Conservation (phyloP, 2,888 invertebrate species). For the Dilophus febrilis region DNA sequence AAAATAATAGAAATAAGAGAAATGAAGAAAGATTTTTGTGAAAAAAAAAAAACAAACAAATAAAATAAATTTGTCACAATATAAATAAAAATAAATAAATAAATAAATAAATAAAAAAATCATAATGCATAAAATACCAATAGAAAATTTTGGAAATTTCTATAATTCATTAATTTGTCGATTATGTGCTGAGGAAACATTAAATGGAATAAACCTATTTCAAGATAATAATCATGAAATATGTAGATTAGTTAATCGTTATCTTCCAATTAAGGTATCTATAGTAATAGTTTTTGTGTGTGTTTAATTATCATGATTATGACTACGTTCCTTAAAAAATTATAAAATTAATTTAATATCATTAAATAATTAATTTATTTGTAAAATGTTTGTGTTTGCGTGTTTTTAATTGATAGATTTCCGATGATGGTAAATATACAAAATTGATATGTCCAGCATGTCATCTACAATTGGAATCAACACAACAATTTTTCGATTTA, state of each 20-base stretch:
- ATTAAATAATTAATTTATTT: background rate
- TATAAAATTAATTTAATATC: background rate
- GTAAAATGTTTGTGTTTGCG: background rate
- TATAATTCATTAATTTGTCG: constrained; percentile 56
- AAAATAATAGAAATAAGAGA: too few species aligned
- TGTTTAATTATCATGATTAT: constrained; percentile 13
- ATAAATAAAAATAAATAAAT: too few species aligned
- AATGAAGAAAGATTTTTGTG: too few species aligned
- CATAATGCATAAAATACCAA: too few species aligned
- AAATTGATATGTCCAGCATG: constrained; percentile 60
- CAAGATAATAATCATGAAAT: constrained; percentile 39
- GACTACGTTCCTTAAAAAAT: too few species aligned
- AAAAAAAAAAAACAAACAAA: too few species aligned
- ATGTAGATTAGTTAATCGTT: constrained; percentile 48
- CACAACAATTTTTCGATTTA: constrained; percentile 54
- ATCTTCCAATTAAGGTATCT: constrained; percentile 55
- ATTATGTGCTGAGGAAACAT: constrained; percentile 58
- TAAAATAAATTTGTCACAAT: too few species aligned
- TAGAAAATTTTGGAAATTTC: constrained; percentile 18
- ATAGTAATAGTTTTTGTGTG: constrained; percentile 2
- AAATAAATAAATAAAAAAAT: too few species aligned
- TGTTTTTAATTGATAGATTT: constrained; percentile 32
- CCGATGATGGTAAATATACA: constrained; percentile 50
- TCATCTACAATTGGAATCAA: constrained; percentile 55
- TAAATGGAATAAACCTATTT: constrained; percentile 49